These are phyloP conservation scores for Luscinia megarhynchos DNA, from an alignment of 2,797 vertebrate species.

Conservation along the genomic window DNA sequence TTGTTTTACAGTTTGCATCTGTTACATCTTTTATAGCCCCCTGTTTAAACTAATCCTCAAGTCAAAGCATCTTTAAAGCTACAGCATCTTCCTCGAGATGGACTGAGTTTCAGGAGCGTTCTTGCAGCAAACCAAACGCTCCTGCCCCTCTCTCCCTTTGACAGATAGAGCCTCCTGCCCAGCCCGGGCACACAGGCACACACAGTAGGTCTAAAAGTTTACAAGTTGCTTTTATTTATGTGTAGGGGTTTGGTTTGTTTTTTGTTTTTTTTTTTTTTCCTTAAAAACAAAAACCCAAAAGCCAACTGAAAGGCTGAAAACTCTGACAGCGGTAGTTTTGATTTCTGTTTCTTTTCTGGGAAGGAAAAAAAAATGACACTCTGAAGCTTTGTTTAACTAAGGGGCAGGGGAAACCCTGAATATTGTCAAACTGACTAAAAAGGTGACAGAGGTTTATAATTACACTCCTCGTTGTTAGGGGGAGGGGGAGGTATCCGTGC, in stretches of 20 bases:
- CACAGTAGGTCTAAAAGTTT: slow-evolving; percentile 75
- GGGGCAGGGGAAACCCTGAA: slow-evolving; percentile 63
- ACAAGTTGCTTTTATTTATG: slow-evolving; percentile 40
- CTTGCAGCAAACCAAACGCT: slow-evolving; percentile 64
- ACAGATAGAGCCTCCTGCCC: slow-evolving; percentile 78
- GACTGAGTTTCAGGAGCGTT: slow-evolving; percentile 70
- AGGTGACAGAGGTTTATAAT: slow-evolving; percentile 76
- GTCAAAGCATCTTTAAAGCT: slow-evolving; percentile 73
- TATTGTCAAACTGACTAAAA: slow-evolving; percentile 72
- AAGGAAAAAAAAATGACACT: slow-evolving; percentile 54
- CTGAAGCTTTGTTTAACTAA: slow-evolving; percentile 68
- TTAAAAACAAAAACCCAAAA: not conserved
- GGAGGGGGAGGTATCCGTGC: slow-evolving; percentile 46
- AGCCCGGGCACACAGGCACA: slow-evolving; percentile 28
- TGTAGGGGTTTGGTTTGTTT: not conserved
- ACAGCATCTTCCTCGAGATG: slow-evolving; percentile 74
- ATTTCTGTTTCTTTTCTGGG: slow-evolving; percentile 81
- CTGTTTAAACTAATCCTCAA: slow-evolving; percentile 82
- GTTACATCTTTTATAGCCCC: slow-evolving; percentile 85
- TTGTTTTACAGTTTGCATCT: slow-evolving; percentile 86
- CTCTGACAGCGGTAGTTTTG: slow-evolving; percentile 73
- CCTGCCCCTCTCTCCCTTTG: slow-evolving; percentile 73
- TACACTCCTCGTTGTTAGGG: slow-evolving; percentile 67
- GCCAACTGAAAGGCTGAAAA: slow-evolving; percentile 57
- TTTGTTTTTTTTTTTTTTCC: not conserved